phyloP scores from a whole-genome alignment of 2,888 invertebrate species.

The Dryocosmus kuriphilus region DNA sequence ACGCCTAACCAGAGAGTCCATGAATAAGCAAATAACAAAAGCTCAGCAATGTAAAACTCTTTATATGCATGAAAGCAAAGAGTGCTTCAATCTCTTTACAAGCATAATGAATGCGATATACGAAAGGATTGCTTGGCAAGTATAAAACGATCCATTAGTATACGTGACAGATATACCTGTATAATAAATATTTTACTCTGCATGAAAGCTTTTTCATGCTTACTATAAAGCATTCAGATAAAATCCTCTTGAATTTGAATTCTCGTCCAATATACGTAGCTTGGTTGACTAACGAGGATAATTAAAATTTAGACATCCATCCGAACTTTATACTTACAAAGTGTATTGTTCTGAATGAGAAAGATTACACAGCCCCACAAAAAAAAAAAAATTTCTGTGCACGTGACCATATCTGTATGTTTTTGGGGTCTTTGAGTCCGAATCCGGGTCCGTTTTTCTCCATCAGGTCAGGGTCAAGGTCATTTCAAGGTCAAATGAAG shows the following conservation, averaged over 20 bases:
- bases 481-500: no score
- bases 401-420: no score
- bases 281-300: not conserved
- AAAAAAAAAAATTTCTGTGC: no score
- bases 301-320: not conserved
- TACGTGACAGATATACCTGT: not conserved
- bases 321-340: not conserved
- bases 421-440: no score
- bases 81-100: constrained; percentile 11
- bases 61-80: constrained; percentile 14
- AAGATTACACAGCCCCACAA: no score
- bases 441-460: no score
- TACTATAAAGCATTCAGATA: not conserved
- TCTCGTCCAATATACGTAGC: not conserved
- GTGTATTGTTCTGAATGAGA: not conserved
- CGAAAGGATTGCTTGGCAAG: constrained; percentile 6
- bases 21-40: constrained; percentile 21
- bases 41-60: constrained; percentile 2
- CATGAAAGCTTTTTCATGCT: not conserved
- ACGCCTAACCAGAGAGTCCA: constrained; percentile 4
- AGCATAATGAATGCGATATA: not conserved
- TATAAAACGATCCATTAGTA: constrained; percentile 15
- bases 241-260: not conserved
- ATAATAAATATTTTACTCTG: not conserved
- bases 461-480: no score